phyloP scores from a whole-genome alignment of 2,797 vertebrate species.

The Pampus argenteus region DNA sequence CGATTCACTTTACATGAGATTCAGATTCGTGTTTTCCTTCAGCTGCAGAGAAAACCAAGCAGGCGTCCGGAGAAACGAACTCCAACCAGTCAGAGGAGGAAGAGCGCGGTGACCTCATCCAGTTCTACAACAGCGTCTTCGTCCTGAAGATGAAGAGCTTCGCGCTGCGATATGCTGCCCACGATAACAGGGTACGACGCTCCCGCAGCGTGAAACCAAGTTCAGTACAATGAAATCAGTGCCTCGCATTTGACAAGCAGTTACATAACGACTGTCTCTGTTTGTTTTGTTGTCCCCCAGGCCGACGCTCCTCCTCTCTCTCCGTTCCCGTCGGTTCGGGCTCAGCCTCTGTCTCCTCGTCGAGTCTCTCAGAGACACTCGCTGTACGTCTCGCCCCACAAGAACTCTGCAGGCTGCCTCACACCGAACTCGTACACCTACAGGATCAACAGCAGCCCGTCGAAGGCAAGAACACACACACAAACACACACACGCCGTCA shows the following conservation, averaged over 20 bases:
- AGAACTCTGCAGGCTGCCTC: constrained; percentile 83
- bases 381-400: constrained; percentile 94
- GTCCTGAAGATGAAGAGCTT: constrained; percentile 92
- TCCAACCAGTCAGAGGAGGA: constrained; percentile 75
- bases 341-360: constrained; percentile 91
- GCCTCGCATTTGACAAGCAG: background rate
- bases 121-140: constrained; percentile 94
- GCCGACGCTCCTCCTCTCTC: constrained; percentile 91
- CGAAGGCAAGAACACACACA: constrained; percentile 84
- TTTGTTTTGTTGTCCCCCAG: constrained; percentile 71
- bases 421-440: constrained; percentile 90
- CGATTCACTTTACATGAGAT: background rate
- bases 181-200: constrained; percentile 85
- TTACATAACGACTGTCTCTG: background rate
- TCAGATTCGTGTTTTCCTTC: background rate
- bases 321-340: constrained; percentile 91
- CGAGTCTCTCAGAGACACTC: constrained; percentile 94
- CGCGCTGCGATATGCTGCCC: constrained; percentile 88
- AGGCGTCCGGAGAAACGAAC: constrained; percentile 9
- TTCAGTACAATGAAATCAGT: background rate
- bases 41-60: constrained; percentile 76
- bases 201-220: background rate
- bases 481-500: background rate
- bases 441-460: constrained; percentile 93
- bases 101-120: constrained; percentile 93